These are phyloP conservation scores for Caenorhabditis panamensis DNA, from an alignment of 2,888 invertebrate genomes.

Conservation along the genomic window DNA sequence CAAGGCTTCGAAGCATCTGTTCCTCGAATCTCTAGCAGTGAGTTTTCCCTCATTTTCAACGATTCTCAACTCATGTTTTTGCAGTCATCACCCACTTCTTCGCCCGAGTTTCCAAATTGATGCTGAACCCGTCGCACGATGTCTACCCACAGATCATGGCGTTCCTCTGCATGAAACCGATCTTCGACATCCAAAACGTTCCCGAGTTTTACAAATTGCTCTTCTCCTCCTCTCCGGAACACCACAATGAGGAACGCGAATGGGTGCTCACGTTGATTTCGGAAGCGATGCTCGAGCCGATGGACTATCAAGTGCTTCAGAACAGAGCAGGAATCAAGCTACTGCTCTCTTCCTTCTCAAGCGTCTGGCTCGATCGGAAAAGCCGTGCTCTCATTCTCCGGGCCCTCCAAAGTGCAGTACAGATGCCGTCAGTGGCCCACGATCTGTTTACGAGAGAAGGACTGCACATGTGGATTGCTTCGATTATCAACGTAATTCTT, in stretches of 20 bases:
- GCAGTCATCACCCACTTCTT: slow-evolving; percentile 86
- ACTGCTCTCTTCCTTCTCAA: slow-evolving; percentile 55
- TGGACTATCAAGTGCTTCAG: slow-evolving; percentile 87
- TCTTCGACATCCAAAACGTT: slow-evolving; percentile 86
- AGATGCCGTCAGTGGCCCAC: slow-evolving; percentile 66
- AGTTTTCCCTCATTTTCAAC: slow-evolving; percentile 13
- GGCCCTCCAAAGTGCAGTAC: slow-evolving; percentile 40
- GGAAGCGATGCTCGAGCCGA: slow-evolving; percentile 88
- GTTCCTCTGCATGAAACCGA: slow-evolving; percentile 88
- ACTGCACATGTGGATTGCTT: slow-evolving; percentile 67
- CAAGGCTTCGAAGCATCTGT: slow-evolving; percentile 67
- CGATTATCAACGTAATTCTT: slow-evolving; percentile 58
- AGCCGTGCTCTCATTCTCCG: slow-evolving; percentile 40
- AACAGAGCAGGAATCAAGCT: slow-evolving; percentile 66
- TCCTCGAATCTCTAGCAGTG: slow-evolving; percentile 69
- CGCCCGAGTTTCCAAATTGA: slow-evolving; percentile 86
- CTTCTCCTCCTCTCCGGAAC: slow-evolving; percentile 87
- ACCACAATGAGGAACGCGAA: slow-evolving; percentile 85
- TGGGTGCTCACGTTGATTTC: slow-evolving; percentile 89
- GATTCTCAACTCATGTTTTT: too few relatives aligned
- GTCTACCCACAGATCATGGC: slow-evolving; percentile 89
- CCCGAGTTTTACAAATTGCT: slow-evolving; percentile 92
- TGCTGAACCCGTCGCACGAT: slow-evolving; percentile 87
- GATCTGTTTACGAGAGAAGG: slow-evolving; percentile 64
- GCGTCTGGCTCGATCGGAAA: slow-evolving; percentile 49